phyloP scores from a whole-genome alignment of 2,113 vertebrate genomes.

The Condylura cristata region DNA sequence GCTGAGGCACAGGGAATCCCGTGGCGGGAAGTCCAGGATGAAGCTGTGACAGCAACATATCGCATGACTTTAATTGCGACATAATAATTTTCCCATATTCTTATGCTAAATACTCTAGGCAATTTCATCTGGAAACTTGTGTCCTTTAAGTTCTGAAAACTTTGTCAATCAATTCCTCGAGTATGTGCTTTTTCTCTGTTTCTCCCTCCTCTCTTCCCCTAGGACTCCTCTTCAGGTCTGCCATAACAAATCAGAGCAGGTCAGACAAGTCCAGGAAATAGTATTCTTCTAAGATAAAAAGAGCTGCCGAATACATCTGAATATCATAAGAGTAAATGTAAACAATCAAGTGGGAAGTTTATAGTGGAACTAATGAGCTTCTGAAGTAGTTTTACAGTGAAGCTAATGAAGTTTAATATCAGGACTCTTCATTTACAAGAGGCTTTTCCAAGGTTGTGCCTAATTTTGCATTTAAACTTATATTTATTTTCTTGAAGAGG shows the following conservation, averaged over 20 bases:
- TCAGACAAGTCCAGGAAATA: neutral
- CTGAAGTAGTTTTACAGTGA: neutral
- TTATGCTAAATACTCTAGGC: neutral
- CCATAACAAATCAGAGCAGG: neutral
- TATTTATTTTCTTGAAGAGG: neutral
- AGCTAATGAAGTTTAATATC: neutral
- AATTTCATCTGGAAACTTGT: neutral
- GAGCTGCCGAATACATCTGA: neutral
- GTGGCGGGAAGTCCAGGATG: neutral
- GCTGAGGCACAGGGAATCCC: neutral
- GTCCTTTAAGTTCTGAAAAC: slow-evolving; percentile 23
- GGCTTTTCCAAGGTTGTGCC: neutral
- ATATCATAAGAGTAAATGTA: neutral
- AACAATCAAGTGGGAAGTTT: neutral
- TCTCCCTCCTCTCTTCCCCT: neutral
- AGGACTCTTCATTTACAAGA: neutral
- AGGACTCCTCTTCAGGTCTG: neutral
- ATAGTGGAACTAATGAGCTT: neutral
- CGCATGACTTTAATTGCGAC: no score
- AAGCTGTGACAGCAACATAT: neutral
- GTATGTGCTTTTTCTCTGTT: neutral
- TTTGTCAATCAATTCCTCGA: neutral
- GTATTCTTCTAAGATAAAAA: neutral
- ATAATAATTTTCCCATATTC: slow-evolving; percentile 18
- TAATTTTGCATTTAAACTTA: neutral